Conservation (phyloP, 2,797 vertebrate species). For the Halcyon badia region DNA sequence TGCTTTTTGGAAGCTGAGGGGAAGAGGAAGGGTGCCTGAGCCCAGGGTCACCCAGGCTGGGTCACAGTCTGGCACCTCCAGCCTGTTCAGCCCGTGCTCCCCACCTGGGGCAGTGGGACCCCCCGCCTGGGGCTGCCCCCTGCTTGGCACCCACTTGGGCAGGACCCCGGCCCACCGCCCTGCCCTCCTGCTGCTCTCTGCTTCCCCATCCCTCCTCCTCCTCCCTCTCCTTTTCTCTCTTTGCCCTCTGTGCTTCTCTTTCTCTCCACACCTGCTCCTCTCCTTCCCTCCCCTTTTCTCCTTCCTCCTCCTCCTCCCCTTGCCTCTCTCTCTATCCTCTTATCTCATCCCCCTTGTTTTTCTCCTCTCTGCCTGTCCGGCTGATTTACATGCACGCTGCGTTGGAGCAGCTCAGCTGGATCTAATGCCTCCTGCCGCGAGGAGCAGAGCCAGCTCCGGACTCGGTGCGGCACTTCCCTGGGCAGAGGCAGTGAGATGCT, state of each 20-base stretch:
- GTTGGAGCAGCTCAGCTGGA: conserved; percentile 73
- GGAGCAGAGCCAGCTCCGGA: neutral
- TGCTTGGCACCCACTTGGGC: rapidly evolving
- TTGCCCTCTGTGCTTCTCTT: conserved; percentile 19
- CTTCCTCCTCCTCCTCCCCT: conserved; percentile 52
- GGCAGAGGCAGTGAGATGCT: neutral
- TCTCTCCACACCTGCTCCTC: conserved; percentile 54
- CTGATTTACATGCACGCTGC: conserved; percentile 72
- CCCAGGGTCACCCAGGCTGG: neutral
- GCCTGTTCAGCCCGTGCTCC: rapidly evolving
- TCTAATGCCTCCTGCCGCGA: conserved; percentile 57
- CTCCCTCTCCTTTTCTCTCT: neutral
- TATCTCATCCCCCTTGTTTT: conserved; percentile 74
- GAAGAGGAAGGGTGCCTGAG: neutral
- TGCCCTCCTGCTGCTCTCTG: neutral
- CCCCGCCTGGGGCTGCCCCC: neutral
- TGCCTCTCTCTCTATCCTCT: conserved; percentile 49
- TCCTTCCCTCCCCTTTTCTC: conserved; percentile 44
- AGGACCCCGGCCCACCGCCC: neutral
- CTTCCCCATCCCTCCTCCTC: neutral
- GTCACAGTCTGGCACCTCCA: neutral
- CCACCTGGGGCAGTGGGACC: rapidly evolving
- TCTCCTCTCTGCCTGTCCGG: conserved; percentile 69
- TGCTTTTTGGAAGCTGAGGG: neutral
- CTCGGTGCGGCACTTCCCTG: neutral